Evolutionary conservation across 2,113 vertebrate species (phyloP), one percentile per base, ranked within the genome.

Genomic region (Odontesthes bonariensis): DNA sequence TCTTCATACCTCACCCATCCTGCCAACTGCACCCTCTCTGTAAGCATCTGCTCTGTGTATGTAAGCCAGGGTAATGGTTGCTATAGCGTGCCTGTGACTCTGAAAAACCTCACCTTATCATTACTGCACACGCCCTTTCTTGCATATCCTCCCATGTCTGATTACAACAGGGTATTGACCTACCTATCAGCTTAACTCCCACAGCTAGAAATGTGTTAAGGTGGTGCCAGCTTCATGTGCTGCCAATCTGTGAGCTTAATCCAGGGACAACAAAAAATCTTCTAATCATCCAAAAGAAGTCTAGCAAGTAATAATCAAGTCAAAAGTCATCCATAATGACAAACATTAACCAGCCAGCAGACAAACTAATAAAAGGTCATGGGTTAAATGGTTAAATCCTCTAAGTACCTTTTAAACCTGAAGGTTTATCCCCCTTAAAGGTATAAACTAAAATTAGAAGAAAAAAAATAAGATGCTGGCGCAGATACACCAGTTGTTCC

Each of bases 101-200:
- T 8, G 38, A 56, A 32, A 8, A 60, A 58, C 56, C 58, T 80
- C 63, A 22, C 67, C 75, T 80, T 78, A 84, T 82, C 69, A 73
- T 85, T 79, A 67, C 54, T 0, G 44, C 61, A 70, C 83, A 84
- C 76, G 22, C 84, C 76, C 79, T 77, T 80, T 58, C 62, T 71
- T 66, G 61, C 46, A 42, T 54, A 51, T 23, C 61, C 8, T 70
- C 38, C 16, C 44, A 59, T 12, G 22, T 23, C 62, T 7, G 32
- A 55, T 74, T 70, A 73, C 64, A 58, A 23, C 73, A 23, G 51
- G 20, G 20, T 49, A 8, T 44, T 38, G 53, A 47, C n/a, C 65
- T 14, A 20, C 49, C 44, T 1, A 55, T 69, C 66, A 55, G 46
- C n/a, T 23, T 9, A 49, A 67, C 51, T 51, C 10, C 31, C 27